phyloP scores from a whole-genome alignment of 2,888 invertebrate species.

The Rhagium mordax region DNA sequence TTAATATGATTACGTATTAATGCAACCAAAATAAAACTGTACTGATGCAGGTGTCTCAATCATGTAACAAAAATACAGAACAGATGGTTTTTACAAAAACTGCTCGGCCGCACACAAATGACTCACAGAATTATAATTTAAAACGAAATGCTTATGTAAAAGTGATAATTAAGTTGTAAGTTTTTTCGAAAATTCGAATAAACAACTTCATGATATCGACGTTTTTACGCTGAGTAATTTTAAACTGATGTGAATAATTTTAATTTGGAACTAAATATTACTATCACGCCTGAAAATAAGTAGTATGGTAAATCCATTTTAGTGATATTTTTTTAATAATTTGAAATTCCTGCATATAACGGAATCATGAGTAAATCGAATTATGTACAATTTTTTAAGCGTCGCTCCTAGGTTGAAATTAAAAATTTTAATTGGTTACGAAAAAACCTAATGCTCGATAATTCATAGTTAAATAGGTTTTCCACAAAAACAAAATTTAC shows the following conservation, averaged over 20 bases:
- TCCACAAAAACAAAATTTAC: constrained; percentile 6
- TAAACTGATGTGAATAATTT: background rate
- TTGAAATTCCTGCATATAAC: background rate
- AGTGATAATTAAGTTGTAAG: background rate
- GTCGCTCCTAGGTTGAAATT: background rate
- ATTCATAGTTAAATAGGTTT: constrained; percentile 2
- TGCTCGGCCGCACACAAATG: too few relatives aligned
- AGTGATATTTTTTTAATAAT: background rate
- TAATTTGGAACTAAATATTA: background rate
- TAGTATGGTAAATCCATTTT: background rate
- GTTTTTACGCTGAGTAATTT: background rate
- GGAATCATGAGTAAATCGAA: background rate
- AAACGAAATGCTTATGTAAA: too few relatives aligned
- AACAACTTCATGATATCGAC: background rate
- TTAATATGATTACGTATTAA: too few relatives aligned
- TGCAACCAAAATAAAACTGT: too few relatives aligned
- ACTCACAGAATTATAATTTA: too few relatives aligned
- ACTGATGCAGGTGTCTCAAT: too few relatives aligned
- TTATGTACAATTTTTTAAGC: background rate
- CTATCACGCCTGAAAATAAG: background rate
- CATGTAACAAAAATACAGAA: background rate
- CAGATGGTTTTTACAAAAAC: background rate
- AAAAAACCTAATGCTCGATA: background rate
- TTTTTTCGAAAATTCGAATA: background rate
- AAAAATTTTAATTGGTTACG: background rate